These are phyloP conservation scores for Sycophaga agraensis DNA, from an alignment of 1,140 invertebrate genomes.

Conservation along the genomic window DNA sequence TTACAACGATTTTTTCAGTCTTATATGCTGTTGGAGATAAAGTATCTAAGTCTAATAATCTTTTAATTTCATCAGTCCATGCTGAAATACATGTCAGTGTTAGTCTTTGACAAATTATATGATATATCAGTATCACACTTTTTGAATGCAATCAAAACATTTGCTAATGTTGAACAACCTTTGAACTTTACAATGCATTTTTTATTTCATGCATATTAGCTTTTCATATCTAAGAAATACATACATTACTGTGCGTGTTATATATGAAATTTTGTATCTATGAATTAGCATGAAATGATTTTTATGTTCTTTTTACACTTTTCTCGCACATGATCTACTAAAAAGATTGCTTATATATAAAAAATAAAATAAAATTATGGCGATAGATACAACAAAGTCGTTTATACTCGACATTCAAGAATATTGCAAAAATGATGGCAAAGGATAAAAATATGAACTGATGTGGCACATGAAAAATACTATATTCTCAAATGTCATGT, in stretches of 20 bases:
- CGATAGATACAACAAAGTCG: conserved; percentile 1
- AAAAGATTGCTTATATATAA: conserved; percentile 17
- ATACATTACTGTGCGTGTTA: conserved; percentile 1
- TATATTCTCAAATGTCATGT: too few relatives aligned
- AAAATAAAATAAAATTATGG: conserved; percentile 19
- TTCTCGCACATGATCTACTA: conserved; percentile 18
- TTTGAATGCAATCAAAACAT: conserved; percentile 21
- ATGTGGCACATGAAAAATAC: too few relatives aligned
- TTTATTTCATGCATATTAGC: too few relatives aligned
- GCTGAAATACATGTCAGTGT: conserved; percentile 29
- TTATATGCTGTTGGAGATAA: conserved; percentile 42
- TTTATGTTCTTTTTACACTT: neutral
- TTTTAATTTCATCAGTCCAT: conserved; percentile 31
- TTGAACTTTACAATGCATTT: conserved; percentile 4
- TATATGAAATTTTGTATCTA: neutral
- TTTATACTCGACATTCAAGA: conserved; percentile 4
- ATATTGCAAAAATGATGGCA: conserved; percentile 7
- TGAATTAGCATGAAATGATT: neutral
- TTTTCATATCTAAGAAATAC: conserved; percentile 1
- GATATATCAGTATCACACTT: conserved; percentile 20
- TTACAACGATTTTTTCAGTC: conserved; percentile 51
- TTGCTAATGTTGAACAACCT: conserved; percentile 2
- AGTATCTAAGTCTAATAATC: conserved; percentile 27
- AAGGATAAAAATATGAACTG: too few relatives aligned
- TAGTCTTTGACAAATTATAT: conserved; percentile 23